Conservation (phyloP, 2,888 invertebrate species). For the Tinea trinotella region DNA sequence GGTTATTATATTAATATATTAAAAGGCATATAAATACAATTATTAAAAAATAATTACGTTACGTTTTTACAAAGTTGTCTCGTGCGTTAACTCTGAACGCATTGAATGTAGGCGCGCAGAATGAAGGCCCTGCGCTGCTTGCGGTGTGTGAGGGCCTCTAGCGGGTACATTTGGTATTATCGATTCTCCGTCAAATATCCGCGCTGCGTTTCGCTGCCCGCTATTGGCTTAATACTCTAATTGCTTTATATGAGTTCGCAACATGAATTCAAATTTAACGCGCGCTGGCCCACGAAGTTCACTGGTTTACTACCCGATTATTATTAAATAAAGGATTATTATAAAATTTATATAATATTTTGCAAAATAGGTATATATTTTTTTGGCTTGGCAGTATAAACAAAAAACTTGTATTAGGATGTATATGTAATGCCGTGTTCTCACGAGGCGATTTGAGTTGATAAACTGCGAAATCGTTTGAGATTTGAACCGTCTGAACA, state of each 20-base stretch:
- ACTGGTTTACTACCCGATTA: slow-evolving; percentile 20
- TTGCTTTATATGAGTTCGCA: slow-evolving; percentile 68
- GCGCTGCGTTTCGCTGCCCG: slow-evolving; percentile 34
- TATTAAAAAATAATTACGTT: neutral
- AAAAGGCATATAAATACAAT: no score
- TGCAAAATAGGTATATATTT: no score
- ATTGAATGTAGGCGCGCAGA: slow-evolving; percentile 67
- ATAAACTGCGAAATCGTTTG: no score
- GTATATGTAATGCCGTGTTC: no score
- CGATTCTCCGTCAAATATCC: slow-evolving; percentile 48
- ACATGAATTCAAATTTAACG: slow-evolving; percentile 71
- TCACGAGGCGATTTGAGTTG: no score
- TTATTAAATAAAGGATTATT: no score
- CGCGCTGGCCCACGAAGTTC: slow-evolving; percentile 49
- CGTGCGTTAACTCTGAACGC: slow-evolving; percentile 54
- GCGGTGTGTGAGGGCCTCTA: slow-evolving; percentile 61
- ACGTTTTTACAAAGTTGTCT: slow-evolving; percentile 15
- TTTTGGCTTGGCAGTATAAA: no score
- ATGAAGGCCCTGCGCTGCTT: slow-evolving; percentile 27
- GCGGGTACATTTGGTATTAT: slow-evolving; percentile 69
- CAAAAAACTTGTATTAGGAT: no score
- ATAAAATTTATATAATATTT: no score
- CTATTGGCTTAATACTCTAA: slow-evolving; percentile 63
- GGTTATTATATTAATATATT: no score
- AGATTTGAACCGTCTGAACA: no score